A percentile compares a stretch with the other conserved stretches of the same genome.
Evolutionary conservation across 1,140 invertebrate species (phyloP).

Genomic region (Zaprionus taronus): DNA sequence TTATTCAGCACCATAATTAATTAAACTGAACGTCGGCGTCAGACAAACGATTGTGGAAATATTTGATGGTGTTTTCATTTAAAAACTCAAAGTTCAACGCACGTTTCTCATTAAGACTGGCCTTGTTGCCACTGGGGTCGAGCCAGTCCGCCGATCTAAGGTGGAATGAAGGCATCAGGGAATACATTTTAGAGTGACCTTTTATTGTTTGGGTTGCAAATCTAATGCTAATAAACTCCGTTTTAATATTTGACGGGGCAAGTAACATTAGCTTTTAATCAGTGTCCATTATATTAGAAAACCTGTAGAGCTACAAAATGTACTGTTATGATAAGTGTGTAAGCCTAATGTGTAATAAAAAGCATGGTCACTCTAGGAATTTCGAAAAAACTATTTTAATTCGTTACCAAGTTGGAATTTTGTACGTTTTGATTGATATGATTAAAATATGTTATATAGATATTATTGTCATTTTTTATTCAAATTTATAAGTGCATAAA

Average conservation of each 20-base stretch:
- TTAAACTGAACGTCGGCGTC: constrained; percentile 25
- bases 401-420: too few relatives aligned
- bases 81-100: constrained; percentile 44
- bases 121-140: constrained; percentile 25
- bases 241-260: not conserved
- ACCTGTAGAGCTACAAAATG: too few relatives aligned
- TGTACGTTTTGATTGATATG: too few relatives aligned
- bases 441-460: too few relatives aligned
- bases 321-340: too few relatives aligned
- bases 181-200: not conserved
- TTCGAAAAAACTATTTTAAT: too few relatives aligned
- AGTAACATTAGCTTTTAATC: too few relatives aligned
- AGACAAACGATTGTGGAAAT: constrained; percentile 37
- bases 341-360: too few relatives aligned
- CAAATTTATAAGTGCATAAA: too few relatives aligned
- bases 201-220: not conserved
- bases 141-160: not conserved
- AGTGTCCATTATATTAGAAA: too few relatives aligned
- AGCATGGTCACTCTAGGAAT: too few relatives aligned
- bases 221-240: not conserved
- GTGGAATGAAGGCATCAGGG: not conserved
- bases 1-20: constrained; percentile 45
- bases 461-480: too few relatives aligned
- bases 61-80: constrained; percentile 27
- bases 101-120: constrained; percentile 24